These are phyloP conservation scores for Hapalemur alaotrensis DNA, from an alignment of 2,797 vertebrate species.

Conservation along the genomic window DNA sequence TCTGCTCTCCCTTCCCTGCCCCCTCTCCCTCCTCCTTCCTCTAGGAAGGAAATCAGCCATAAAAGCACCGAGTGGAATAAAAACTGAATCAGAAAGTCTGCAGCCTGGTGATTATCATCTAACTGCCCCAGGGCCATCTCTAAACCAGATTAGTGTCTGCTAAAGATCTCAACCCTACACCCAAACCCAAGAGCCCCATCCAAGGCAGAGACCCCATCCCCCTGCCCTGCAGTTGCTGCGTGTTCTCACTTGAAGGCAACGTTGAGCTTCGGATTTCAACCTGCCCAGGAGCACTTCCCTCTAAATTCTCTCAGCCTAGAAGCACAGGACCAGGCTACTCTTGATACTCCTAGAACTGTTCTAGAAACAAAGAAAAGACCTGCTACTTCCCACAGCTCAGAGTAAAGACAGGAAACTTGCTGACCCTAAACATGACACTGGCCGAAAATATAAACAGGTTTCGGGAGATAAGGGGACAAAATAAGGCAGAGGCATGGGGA, in stretches of 20 bases:
- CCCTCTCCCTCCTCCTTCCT: background rate
- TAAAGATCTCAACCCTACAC: background rate
- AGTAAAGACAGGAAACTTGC: background rate
- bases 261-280: conserved; percentile 69
- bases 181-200: background rate
- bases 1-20: too few species aligned
- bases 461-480: background rate
- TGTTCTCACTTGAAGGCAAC: conserved; percentile 82
- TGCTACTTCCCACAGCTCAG: background rate
- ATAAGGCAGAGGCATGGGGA: background rate
- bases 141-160: background rate
- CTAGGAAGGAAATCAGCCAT: background rate
- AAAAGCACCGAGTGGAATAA: background rate
- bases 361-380: background rate
- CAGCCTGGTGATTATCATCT: background rate
- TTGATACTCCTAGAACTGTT: background rate
- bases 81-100: background rate
- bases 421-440: background rate
- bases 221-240: conserved; percentile 78
- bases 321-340: background rate
- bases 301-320: background rate
- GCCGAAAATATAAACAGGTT: background rate
- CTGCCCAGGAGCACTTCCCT: fast-evolving
- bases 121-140: background rate
- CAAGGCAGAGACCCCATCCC: fast-evolving